A percentile compares a stretch with the other conserved stretches of the same genome.
phyloP scores from a whole-genome alignment of 53 echinoderm and acorn worm species.

The Temnopleurus reevesii region DNA sequence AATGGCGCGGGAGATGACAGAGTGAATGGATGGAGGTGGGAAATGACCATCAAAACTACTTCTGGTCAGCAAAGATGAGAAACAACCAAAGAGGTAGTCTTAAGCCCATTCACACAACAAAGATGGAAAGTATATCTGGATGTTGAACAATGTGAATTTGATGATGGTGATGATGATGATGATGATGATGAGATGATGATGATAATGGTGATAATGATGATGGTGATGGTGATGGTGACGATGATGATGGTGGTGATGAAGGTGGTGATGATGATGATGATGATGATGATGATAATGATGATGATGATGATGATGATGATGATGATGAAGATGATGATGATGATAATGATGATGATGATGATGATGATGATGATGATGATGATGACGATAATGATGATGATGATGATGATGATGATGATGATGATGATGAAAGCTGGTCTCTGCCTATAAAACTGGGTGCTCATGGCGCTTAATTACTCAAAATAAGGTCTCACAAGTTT shows the following conservation, averaged over 20 bases:
- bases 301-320: neutral
- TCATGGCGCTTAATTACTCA: no score
- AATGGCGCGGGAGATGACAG: neutral
- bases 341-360: neutral
- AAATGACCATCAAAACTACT: conserved; percentile 32
- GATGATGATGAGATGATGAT: no score
- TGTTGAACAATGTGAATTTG: no score
- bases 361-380: neutral
- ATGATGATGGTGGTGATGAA: neutral
- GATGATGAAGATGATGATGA: neutral
- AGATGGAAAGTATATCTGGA: no score
- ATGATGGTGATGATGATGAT: no score
- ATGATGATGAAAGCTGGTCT: no score
- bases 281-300: neutral
- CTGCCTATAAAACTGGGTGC: no score
- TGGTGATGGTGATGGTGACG: neutral
- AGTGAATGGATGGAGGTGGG: neutral
- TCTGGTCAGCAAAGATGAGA: no score
- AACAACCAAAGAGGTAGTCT: no score
- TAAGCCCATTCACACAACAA: no score
- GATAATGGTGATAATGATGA: neutral
- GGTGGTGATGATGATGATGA: neutral
- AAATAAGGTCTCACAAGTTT: no score
- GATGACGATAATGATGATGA: neutral
- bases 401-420: neutral